Evolutionary conservation across 2,797 vertebrate genomes (phyloP).

Genomic region (Pangasius larnaudii): DNA sequence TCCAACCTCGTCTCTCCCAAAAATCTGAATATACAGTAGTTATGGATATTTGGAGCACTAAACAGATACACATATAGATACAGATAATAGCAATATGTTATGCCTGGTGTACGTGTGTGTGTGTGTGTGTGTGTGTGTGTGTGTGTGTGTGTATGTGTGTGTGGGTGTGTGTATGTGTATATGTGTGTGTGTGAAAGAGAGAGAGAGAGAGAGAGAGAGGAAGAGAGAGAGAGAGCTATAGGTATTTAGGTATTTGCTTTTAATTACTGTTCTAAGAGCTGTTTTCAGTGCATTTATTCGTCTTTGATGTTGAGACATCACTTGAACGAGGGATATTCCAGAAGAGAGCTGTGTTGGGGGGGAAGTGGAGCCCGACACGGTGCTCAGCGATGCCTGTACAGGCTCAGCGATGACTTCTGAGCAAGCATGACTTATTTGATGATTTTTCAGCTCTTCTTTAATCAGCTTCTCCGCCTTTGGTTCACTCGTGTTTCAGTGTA

Average conservation of each 20-base stretch:
- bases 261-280: constrained; percentile 55
- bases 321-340: constrained; percentile 62
- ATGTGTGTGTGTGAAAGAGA: constrained; percentile 18
- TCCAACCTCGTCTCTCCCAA: no score
- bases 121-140: constrained; percentile 43
- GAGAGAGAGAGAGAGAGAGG: background rate
- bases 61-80: no score
- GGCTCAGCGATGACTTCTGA: constrained; percentile 52
- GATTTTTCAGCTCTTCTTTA: constrained; percentile 55
- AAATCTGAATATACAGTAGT: no score
- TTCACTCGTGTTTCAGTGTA: constrained; percentile 43
- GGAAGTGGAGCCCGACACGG: constrained; percentile 13
- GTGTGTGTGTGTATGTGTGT: constrained; percentile 43
- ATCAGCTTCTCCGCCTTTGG: constrained; percentile 45
- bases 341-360: background rate
- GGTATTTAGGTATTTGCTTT: constrained; percentile 52
- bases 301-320: constrained; percentile 72
- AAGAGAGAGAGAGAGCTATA: no score
- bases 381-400: constrained; percentile 46
- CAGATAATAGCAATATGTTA: no score
- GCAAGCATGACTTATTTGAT: constrained; percentile 53
- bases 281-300: constrained; percentile 61
- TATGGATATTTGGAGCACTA: no score
- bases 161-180: constrained; percentile 43
- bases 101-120: constrained; percentile 46